Percentiles rank a stretch among this genome's conserved stretches.
Conservation (phyloP, 2,113 vertebrate genomes). For the Anarrhichthys ocellatus region DNA sequence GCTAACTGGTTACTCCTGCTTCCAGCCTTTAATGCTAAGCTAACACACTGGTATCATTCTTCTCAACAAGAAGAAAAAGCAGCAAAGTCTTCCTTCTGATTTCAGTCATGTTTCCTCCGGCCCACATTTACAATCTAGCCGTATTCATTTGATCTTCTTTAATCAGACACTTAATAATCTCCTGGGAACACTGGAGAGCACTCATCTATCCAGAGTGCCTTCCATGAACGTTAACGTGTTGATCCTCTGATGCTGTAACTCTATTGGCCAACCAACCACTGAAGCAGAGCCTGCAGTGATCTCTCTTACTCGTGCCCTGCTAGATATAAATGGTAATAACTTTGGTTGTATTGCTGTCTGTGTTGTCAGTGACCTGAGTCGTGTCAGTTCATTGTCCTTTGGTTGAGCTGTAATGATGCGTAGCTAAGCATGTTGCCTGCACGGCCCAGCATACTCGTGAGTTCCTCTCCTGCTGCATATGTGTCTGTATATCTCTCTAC, state of each 20-base stretch:
- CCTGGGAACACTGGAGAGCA: background rate
- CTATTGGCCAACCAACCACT: conserved; percentile 5
- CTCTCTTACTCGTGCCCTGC: background rate
- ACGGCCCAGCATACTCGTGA: background rate
- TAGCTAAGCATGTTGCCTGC: background rate
- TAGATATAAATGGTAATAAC: no score
- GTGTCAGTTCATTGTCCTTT: background rate
- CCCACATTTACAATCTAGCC: background rate
- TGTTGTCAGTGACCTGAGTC: background rate
- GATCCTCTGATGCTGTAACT: conserved; percentile 27
- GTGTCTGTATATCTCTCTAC: background rate
- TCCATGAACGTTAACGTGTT: conserved; percentile 43
- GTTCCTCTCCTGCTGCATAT: background rate
- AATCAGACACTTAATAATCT: conserved; percentile 3
- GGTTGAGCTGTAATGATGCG: background rate
- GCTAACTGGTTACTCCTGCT: background rate
- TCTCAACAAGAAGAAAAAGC: background rate
- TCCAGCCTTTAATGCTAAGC: background rate
- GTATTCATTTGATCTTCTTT: background rate
- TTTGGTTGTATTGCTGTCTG: background rate
- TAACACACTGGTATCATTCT: background rate
- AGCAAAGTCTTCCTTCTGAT: background rate
- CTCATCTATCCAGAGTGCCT: conserved; percentile 75
- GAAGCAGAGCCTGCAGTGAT: conserved; percentile 2
- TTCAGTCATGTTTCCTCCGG: background rate